Conservation (phyloP, 1,140 invertebrate genomes). For the Drosophila navojoa region DNA sequence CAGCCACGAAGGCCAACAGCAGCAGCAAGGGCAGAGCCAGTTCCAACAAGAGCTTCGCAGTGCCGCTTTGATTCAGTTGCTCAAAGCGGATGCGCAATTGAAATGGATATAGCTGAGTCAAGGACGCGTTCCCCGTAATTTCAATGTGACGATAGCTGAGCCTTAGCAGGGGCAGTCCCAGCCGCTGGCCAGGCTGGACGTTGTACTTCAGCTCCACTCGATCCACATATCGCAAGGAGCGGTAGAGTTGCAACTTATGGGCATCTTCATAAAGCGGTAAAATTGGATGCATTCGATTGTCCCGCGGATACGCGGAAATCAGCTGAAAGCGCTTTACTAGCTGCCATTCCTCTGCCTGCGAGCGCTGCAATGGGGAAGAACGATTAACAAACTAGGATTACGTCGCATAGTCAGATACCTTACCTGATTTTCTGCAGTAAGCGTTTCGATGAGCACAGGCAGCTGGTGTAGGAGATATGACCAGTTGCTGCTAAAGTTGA, state of each 20-base stretch:
- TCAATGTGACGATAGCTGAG: slow-evolving; percentile 70
- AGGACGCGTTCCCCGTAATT: slow-evolving; percentile 50
- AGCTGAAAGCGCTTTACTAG: slow-evolving; percentile 89
- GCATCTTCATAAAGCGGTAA: slow-evolving; percentile 65
- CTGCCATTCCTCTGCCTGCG: slow-evolving; percentile 86
- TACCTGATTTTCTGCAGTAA: slow-evolving; percentile 72
- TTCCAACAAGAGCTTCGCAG: slow-evolving; percentile 52
- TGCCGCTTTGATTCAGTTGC: slow-evolving; percentile 30
- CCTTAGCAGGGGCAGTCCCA: slow-evolving; percentile 65
- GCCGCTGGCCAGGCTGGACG: slow-evolving; percentile 60
- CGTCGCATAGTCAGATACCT: neutral
- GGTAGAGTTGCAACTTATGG: slow-evolving; percentile 69
- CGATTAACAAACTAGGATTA: neutral
- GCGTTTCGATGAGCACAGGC: slow-evolving; percentile 85
- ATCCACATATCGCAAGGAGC: slow-evolving; percentile 65
- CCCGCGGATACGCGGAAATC: slow-evolving; percentile 84
- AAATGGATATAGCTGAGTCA: slow-evolving; percentile 57
- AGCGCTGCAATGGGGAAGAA: slow-evolving; percentile 54
- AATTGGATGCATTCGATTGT: slow-evolving; percentile 31
- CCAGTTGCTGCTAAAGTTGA: slow-evolving; percentile 83
- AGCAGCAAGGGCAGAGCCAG: slow-evolving; percentile 58
- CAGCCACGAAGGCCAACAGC: slow-evolving; percentile 50
- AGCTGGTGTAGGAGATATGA: slow-evolving; percentile 85
- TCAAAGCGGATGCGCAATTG: slow-evolving; percentile 50
- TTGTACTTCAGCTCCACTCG: slow-evolving; percentile 65